Evolutionary conservation across 2,888 invertebrate genomes (phyloP).

Genomic region (Odontomyia ornata): DNA sequence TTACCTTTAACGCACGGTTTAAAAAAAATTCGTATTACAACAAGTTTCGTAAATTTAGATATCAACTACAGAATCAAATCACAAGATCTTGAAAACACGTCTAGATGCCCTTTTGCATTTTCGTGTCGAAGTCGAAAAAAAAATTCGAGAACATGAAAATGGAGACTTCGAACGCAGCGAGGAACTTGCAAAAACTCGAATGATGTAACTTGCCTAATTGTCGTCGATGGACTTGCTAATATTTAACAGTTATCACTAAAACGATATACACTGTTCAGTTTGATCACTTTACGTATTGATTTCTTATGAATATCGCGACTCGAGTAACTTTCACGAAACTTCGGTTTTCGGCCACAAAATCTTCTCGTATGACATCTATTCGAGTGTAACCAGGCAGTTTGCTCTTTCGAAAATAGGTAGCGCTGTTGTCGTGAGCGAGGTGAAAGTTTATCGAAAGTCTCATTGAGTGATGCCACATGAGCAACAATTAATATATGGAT

Average conservation of each 20-base stretch:
- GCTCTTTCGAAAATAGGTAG: constrained; percentile 24
- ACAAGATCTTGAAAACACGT: not conserved
- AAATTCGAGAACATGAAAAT: constrained; percentile 35
- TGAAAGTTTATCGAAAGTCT: not conserved
- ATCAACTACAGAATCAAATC: not conserved
- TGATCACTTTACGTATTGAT: not conserved
- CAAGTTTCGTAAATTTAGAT: too few species aligned
- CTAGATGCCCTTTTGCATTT: constrained; percentile 23
- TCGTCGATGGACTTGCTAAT: not conserved
- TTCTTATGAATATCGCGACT: not conserved
- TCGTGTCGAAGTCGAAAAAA: constrained; percentile 31
- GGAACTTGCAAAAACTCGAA: not conserved
- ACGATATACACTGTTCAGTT: not conserved
- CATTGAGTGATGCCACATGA: too few species aligned
- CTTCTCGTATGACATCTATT: constrained; percentile 26
- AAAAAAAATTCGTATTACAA: too few species aligned
- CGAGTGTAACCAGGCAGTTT: constrained; percentile 22
- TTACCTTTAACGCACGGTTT: too few species aligned
- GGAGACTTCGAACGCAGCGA: constrained; percentile 29
- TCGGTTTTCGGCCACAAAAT: not conserved
- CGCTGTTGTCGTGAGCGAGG: not conserved
- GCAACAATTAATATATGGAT: too few species aligned
- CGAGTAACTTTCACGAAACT: not conserved
- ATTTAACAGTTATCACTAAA: not conserved
- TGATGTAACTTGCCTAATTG: constrained; percentile 28